Percentiles rank a stretch among this genome's conserved stretches.
Conservation (phyloP, 2,113 vertebrate species). For the Marmota flaviventris region DNA sequence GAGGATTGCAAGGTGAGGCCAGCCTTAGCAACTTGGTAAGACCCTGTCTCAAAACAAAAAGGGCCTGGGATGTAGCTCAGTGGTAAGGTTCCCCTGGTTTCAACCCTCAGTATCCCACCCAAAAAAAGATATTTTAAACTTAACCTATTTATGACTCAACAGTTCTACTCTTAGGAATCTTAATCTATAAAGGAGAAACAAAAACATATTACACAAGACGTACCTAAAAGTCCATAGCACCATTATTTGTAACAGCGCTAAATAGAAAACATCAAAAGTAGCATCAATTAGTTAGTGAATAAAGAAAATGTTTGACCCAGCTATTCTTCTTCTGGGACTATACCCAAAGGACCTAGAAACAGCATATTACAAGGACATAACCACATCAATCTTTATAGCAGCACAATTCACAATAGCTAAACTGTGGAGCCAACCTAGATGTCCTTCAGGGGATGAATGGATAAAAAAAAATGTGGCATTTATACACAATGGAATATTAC, state of each 20-base stretch:
- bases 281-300: neutral
- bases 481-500: too few species aligned
- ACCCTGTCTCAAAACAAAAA: neutral
- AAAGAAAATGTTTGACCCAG: neutral
- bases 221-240: neutral
- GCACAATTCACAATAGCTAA: too few species aligned
- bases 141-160: neutral
- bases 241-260: constrained; percentile 28
- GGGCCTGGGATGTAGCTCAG: neutral
- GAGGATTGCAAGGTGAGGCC: too few species aligned
- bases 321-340: too few species aligned
- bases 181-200: constrained; percentile 49
- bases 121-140: constrained; percentile 52
- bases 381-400: too few species aligned
- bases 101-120: neutral
- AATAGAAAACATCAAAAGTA: constrained; percentile 31
- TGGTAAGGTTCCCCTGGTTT: neutral
- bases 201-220: constrained; percentile 13
- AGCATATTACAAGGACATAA: too few species aligned
- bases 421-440: too few species aligned
- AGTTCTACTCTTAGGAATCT: neutral
- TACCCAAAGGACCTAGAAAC: too few species aligned
- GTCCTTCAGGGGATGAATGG: too few species aligned
- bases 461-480: too few species aligned
- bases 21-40: neutral